Evolutionary conservation across 2,797 vertebrate species (phyloP).

Genomic region (Varecia variegata): DNA sequence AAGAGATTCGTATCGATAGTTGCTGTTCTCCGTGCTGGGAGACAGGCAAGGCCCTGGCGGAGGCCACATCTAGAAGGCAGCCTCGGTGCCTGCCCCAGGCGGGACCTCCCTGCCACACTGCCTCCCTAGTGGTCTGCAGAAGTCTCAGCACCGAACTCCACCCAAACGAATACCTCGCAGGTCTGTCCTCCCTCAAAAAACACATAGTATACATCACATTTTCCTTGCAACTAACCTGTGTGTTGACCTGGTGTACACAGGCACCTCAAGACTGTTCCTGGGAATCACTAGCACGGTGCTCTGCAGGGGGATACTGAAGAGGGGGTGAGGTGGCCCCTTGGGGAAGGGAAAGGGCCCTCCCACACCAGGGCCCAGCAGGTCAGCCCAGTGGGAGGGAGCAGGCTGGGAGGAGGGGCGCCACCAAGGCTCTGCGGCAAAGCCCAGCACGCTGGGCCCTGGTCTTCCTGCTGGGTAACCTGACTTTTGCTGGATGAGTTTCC

Average conservation of each 20-base stretch:
- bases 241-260: not conserved
- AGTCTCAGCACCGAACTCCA: not conserved
- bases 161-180: not conserved
- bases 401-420: rapidly evolving
- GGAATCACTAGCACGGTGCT: not conserved
- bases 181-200: not conserved
- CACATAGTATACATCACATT: not conserved
- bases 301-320: not conserved
- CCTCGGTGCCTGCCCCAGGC: not conserved
- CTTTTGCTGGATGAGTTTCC: not conserved
- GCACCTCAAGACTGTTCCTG: not conserved
- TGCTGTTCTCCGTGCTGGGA: not conserved
- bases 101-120: not conserved
- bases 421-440: not conserved
- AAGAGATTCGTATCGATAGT: not conserved
- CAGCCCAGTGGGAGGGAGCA: not conserved
- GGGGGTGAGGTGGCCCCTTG: not conserved
- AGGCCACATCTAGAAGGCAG: not conserved
- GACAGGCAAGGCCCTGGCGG: not conserved
- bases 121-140: not conserved
- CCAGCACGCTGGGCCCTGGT: no score
- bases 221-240: not conserved
- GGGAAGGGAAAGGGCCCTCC: not conserved
- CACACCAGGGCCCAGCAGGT: not conserved
- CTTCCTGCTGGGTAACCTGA: not conserved